Evolutionary conservation across 2,888 invertebrate genomes (phyloP), one percentile per base, ranked within the genome.

Genomic region (Odontocolon sp.): DNA sequence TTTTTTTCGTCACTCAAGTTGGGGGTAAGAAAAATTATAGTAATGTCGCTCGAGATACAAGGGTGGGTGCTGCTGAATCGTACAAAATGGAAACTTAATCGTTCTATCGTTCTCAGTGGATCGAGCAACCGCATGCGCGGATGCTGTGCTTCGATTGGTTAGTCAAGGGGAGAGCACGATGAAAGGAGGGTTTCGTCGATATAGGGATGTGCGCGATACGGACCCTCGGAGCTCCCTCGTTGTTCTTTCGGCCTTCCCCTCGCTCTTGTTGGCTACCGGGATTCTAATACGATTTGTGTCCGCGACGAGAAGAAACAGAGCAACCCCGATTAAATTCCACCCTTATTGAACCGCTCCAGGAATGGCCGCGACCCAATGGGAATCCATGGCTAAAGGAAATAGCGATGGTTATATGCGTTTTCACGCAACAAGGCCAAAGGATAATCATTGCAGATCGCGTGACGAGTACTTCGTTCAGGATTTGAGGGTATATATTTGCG

Each of bases 131-230:
- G 89, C 89, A 89, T 89, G 88, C 88, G 87, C 87, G 76, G 89
- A 88, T 89, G 88, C 88, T 89, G 89, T 72, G 83, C 75, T 82
- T 82, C 78, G 86, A 89, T 90, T 90, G 90, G 90, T 80, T 82
- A 82, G 80, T 78, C 74, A 79, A 82, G 83, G 83, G 81, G 83
- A 81, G 84, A 78, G 82, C 38, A 47, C 18, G 33, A 3, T 28
- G 56, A 52, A 38, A 66, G 61, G 78, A 83, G 81, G 84, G 82
- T 81, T 84, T 84, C 85, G 85, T 88, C 86, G 84, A 88, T 86
- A 86, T 86, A 86, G 83, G 83, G 81, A 80, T 79, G 70, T 64
- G 78, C 69, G 75, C 71, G 64, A 40, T 31, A 50, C 50, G 40
- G 69, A 79, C 63, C 45, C 76, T 52, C 74, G 3, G 28, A 16